Evolutionary conservation across 2,888 invertebrate genomes (phyloP), one percentile per base, ranked within the genome.

Genomic region (Idaea biselata): DNA sequence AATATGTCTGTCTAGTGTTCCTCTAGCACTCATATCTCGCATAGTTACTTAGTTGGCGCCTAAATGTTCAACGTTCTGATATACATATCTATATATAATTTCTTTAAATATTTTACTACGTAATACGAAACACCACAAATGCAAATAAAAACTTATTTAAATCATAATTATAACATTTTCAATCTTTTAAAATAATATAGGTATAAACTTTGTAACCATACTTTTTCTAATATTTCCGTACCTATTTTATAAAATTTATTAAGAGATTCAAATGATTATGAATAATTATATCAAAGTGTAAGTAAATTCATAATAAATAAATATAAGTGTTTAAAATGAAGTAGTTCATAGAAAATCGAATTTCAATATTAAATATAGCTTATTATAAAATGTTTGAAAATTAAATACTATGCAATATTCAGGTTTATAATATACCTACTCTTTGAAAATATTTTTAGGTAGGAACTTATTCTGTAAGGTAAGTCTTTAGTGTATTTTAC

Each of bases 201-300:
- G 14, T 5, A 14, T 44, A 14, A 1, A 44, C 11, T 44, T 44
- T 25, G 25, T 25, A 25, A 5, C n/a, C 32, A 11, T 44, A 44
- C 44, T 8, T 44, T 14, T 44, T 44, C 44, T 44, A 44, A 44
- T 44, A 44, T 44, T 44, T 44, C 44, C 44, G 7, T 3, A 44
- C 11, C 11, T 8, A 44, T 3, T 11, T 44, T 44, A 44, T 44
- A 44, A 44, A 2, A 44, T 44, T 44, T 44, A 8, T 44, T 5
- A 8, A 7, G 8, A 44, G 8, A 44, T 7, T 44, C 11, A 44
- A 14, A 44, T 44, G 44, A 44, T 75, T 75, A 72, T 77, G 74
- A 77, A 75, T 78, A 71, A 66, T 72, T 76, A 72, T 66, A 65
- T 63, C 58, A 64, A 58, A 58, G 62, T 55, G 14, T 61, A 44